These are phyloP conservation scores for Cephus pygmeus DNA, from an alignment of 2,888 invertebrate species.

Conservation along the genomic window DNA sequence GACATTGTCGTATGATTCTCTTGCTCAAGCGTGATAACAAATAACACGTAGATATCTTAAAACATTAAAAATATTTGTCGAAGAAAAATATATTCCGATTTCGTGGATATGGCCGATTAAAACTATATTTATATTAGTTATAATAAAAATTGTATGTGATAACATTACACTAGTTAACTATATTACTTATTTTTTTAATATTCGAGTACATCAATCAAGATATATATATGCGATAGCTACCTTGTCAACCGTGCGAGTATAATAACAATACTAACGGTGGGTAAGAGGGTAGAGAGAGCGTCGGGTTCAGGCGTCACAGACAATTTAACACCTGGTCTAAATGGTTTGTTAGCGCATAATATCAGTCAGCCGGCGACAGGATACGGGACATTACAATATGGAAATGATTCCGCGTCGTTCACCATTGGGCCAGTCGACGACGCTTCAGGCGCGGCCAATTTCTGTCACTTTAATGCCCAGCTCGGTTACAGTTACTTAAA, in stretches of 20 bases:
- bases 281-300: constrained; percentile 27
- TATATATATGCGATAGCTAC: constrained; percentile 6
- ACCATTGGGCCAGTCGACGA: constrained; percentile 35
- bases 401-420: constrained; percentile 51
- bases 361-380: constrained; percentile 54
- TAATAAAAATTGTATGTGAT: too few species aligned
- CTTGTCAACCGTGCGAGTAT: not conserved
- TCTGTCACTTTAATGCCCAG: constrained; percentile 55
- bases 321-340: constrained; percentile 66
- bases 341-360: constrained; percentile 64
- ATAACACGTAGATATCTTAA: too few species aligned
- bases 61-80: too few species aligned
- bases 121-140: too few species aligned
- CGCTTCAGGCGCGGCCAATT: constrained; percentile 60
- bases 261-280: not conserved
- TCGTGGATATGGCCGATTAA: too few species aligned
- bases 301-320: constrained; percentile 60
- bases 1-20: too few species aligned
- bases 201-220: not conserved
- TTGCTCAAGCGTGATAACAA: too few species aligned
- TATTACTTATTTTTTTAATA: not conserved
- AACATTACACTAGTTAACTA: not conserved
- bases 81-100: too few species aligned
- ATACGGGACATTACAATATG: constrained; percentile 63
- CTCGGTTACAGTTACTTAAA: constrained; percentile 18